phyloP scores from a whole-genome alignment of 2,113 vertebrate genomes.

The Mobula hypostoma region DNA sequence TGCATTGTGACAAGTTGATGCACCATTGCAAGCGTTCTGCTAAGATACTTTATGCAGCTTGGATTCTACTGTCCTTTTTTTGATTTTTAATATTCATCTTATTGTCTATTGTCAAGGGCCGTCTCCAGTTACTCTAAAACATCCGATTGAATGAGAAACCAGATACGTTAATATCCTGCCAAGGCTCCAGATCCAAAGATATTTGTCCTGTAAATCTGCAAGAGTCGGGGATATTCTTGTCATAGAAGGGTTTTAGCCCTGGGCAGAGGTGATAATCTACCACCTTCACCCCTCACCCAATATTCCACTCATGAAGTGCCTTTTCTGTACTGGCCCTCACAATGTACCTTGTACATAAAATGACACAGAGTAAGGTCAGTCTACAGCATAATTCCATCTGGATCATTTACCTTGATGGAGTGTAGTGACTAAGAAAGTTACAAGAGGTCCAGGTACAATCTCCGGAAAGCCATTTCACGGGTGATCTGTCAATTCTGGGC shows the following conservation, averaged over 20 bases:
- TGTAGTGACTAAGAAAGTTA: too few species aligned
- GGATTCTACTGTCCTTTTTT: background rate
- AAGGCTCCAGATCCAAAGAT: background rate
- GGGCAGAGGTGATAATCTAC: background rate
- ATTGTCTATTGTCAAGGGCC: background rate
- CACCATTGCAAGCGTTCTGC: background rate
- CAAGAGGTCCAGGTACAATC: too few species aligned
- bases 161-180: background rate
- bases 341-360: background rate
- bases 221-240: background rate
- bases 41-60: background rate
- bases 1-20: background rate
- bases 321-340: background rate
- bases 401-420: background rate
- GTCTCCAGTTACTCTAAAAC: slow-evolving; percentile 4
- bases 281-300: background rate
- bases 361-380: background rate
- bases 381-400: background rate
- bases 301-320: background rate
- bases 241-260: background rate
- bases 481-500: too few species aligned
- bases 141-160: background rate
- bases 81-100: slow-evolving; percentile 20
- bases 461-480: too few species aligned
- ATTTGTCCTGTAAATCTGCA: background rate